Base-by-base conservation (phyloP, 2,113 vertebrate species). In the Atractosteus spatula region DNA sequence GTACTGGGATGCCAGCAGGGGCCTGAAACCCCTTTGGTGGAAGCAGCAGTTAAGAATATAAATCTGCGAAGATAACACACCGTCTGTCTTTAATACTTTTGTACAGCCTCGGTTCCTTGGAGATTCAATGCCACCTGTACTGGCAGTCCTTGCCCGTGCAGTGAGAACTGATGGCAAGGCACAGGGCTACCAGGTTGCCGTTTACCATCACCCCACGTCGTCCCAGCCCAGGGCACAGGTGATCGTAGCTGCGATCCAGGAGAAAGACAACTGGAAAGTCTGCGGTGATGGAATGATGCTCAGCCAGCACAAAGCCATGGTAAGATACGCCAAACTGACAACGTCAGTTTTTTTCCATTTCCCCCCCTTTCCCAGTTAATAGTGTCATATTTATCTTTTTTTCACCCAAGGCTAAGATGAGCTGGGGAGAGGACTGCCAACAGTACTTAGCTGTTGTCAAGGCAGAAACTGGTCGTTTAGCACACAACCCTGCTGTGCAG, bases 301-400 rank as follows among this genome's bases (percentile, higher is more conserved):
- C 71, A 94, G 87, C 78, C 1, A 76, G 70, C 87, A 95, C 79
- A 94, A 94, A 82, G 67, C 87, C 55, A 79, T 10, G 89, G 95
- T 96, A 87, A 91, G 89, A 69, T 3, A 29, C 29, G 0, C 29
- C 29, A 29, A 29, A 29, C 29, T 29, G 29, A 29, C 29, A 41
- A 17, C 41, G 8, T 1, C 16, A 65, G 41, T 6, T 65, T 41
- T 8, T n/a, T 8, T 8, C 10, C n/a, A 59, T 3, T 4, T n/a
- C 57, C 5, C 13, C 57, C 5, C 5, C 12, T n/a, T 59, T 13
- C 57, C n/a, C n/a, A 16, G 11, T 5, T n/a, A 59, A 3, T 65
- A 29, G 17, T 41, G 29, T 29, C 29, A 29, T 29, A 29, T 65
- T 65, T 65, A 3, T 65, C 1, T 65, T 17, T 65, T 2, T 17